Base-by-base conservation (phyloP, 2,113 vertebrate genomes). In the Noctilio leporinus region DNA sequence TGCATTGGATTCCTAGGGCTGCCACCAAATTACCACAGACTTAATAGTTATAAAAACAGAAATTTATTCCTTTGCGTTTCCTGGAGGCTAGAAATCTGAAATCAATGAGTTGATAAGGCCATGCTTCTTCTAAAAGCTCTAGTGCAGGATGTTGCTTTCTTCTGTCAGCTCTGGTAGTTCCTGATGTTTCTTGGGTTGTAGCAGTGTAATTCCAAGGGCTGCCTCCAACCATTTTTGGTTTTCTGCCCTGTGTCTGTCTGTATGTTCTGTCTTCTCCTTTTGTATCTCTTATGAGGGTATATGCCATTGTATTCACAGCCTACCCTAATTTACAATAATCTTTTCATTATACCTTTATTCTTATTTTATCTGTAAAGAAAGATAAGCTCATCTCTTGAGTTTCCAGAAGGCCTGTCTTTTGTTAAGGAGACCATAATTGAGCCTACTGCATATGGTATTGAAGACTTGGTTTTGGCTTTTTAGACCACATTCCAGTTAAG, bases 11-110 rank as follows among this genome's bases (percentile, higher is more conserved):
- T 93, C 90, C 35, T 93, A 45, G 17, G 40, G 40, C 33, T 93
- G 8, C 73, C 12, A 72, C 90, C 20, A 59, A 65, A 87, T 75
- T 49, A n/a, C 40, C 43, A 57, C 26, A 62, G 49, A 70, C 7
- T 51, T 83, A n/a, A 15, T 84, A 40, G n/a, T 16, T 92, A 92
- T 87, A 92, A 65, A 65, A 69, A 51, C 49, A 96, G 38, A 94
- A 59, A 49, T 89, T 33, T 77, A 49, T 94, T 92, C 55, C 59
- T 30, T 93, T 11, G 19, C 33, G 87, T 47, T 76, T 72, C 57
- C 43, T 5, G 8, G 70, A 84, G 53, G 33, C 77, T 65, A 75
- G 62, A 91, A 92, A 76, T 91, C 20, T 3, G 33, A 84, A 95
- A 57, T 92, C 17, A 81, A 24, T 43, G 28, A 82, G 33, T 81